phyloP scores from a whole-genome alignment of 2,888 invertebrate genomes.

The Scrobipalpa atriplicella region DNA sequence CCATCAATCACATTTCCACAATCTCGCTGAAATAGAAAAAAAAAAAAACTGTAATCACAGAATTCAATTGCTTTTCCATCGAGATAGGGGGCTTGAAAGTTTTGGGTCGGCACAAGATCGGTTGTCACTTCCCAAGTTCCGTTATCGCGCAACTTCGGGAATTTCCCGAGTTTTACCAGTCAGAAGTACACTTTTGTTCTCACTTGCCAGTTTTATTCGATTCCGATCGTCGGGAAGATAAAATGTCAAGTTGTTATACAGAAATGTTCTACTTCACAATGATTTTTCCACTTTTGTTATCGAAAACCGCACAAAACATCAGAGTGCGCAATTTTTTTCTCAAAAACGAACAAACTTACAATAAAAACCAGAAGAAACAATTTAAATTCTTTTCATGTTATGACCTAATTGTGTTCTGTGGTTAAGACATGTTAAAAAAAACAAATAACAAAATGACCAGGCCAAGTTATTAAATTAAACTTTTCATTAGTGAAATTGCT shows the following conservation, averaged over 20 bases:
- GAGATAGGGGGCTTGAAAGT: conserved; percentile 17
- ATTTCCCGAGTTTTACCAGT: conserved; percentile 4
- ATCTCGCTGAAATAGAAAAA: background rate
- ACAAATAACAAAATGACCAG: no score
- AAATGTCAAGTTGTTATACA: background rate
- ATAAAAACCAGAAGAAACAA: no score
- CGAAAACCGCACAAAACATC: no score
- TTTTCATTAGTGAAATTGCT: background rate
- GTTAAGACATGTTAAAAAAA: no score
- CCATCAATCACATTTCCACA: background rate
- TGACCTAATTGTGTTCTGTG: no score
- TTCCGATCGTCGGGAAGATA: background rate
- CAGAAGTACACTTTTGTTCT: conserved; percentile 15
- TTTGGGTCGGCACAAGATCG: conserved; percentile 28
- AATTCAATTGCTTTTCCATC: conserved; percentile 25
- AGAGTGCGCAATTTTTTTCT: no score
- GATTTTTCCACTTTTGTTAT: no score
- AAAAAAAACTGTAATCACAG: conserved; percentile 18
- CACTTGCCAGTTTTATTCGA: conserved; percentile 14
- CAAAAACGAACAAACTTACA: no score
- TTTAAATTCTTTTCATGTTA: no score
- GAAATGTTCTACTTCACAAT: no score
- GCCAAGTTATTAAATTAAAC: background rate
- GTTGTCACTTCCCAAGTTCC: conserved; percentile 28
- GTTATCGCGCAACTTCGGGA: conserved; percentile 26